These are phyloP conservation scores for Chionodraco myersi DNA, from an alignment of 2,113 vertebrate genomes.

Conservation along the genomic window DNA sequence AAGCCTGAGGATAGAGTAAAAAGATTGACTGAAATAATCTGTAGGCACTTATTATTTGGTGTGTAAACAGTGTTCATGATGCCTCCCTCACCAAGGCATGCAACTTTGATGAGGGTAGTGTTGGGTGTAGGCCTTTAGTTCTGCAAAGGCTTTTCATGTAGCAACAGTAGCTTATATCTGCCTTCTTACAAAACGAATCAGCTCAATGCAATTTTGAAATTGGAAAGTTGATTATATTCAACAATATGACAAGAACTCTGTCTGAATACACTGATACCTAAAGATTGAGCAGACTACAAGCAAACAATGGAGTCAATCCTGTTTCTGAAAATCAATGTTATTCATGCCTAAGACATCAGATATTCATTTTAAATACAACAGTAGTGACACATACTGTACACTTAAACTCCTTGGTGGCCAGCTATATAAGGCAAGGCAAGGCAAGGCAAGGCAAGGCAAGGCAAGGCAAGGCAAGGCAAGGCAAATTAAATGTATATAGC, in stretches of 20 bases:
- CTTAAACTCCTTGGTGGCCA: not conserved
- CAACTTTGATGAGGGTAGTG: not conserved
- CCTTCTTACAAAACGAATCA: not conserved
- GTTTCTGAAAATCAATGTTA: not conserved
- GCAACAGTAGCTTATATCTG: not conserved
- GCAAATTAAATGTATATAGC: no score
- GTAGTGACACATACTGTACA: slow-evolving; percentile 10
- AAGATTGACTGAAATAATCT: no score
- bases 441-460: no score
- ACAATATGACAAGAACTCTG: no score
- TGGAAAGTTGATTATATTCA: no score
- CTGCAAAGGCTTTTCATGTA: not conserved
- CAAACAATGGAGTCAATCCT: not conserved
- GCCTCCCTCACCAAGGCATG: not conserved
- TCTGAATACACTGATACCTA: no score
- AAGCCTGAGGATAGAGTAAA: not conserved
- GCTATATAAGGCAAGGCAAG: not conserved
- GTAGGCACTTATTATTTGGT: no score
- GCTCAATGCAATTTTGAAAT: no score
- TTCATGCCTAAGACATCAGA: not conserved
- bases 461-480: no score
- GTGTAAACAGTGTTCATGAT: no score
- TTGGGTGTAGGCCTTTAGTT: not conserved
- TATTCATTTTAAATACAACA: slow-evolving; percentile 13
- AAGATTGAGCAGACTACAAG: not conserved